Base-by-base conservation (phyloP, 2,113 vertebrate species). In the Smithornis capensis region DNA sequence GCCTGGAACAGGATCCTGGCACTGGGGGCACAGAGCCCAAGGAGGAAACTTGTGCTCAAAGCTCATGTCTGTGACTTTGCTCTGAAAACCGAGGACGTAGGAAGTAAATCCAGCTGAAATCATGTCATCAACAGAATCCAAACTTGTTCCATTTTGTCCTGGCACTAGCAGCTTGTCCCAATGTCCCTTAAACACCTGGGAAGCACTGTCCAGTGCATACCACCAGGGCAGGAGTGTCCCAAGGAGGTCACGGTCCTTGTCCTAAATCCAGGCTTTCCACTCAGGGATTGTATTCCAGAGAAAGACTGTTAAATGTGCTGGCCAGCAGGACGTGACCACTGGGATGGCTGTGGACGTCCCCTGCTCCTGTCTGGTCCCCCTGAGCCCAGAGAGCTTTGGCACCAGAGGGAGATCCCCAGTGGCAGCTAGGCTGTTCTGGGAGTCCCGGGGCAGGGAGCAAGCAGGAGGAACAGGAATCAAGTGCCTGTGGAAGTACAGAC, bases 271-370 rank as follows among this genome's bases (percentile, higher is more conserved):
- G 28, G 8, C 68, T 75, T 69, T 63, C 35, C 10, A 1, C 35
- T 55, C 21, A 4, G 55, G 18, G 76, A 3, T 59, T 5, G 23
- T 13, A 28, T 52, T 64, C 57, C 45, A 45, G 28, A 82, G 45
- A 7, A 64, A n/a, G 45, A 15, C 55, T 53, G 63, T 71, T 53
- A 33, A 9, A 24, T 1, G 6, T 2, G 7, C 19, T 19, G 52
- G 29, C 23, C 50, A 38, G 68, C 23, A 13, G 40, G 45, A n/a
- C 8, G 0, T 1, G 5, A 71, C 31, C 25, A 6, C 21, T 0
- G 0, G 44, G 65, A 47, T 11, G 28, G 47, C 35, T 2, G 2
- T 13, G 18, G 57, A 2, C 21, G 8, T 11, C 11, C 0, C 0
- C 52, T 35, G 67, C 28, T 83, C 40, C 57, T 5, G 2, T 56